Evolutionary conservation across 2,797 vertebrate species (phyloP), one percentile per base, ranked within the genome.

Genomic region (Syndactyla subalaris): DNA sequence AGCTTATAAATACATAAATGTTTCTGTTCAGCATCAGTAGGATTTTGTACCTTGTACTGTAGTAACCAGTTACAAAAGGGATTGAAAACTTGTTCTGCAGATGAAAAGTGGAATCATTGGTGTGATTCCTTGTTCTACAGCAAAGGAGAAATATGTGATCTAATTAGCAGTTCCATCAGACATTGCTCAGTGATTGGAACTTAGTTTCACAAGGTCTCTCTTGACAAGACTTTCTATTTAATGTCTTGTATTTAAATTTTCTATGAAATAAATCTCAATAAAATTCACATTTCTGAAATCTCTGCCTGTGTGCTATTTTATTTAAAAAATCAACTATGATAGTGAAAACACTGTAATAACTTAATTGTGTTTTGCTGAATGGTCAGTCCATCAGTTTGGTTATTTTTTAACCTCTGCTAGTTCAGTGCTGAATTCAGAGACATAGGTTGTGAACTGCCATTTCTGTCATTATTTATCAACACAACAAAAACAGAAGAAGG

Each of bases 161-260:
- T 96, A 96, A 95, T 97, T 96, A 96, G 92, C 92, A 95, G 92
- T 95, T 97, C 92, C 83, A 89, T 96, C 92, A 97, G 85, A 92
- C 93, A 52, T 86, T 89, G 93, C 72, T 95, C 95, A 96, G 88
- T 73, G 95, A 96, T 80, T 94, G 88, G 90, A 97, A 97, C 89
- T 86, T 67, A 73, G 66, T 93, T 97, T 94, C 91, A 68, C 85
- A 77, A 61, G 38, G 81, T 93, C 93, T 95, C 88, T 92, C 83
- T 95, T 91, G 91, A 95, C 85, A 85, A 89, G 84, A 83, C 73
- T 92, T 93, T 85, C 85, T 88, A 92, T 96, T 96, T 96, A 94
- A 92, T 94, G 65, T 92, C 74, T 78, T 92, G 75, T 93, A 96
- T 95, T 95, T 84, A 93, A 93, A 89, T 92, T 84, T 90, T 62